Base-by-base conservation (phyloP, 2,113 vertebrate species). In the Mugil cephalus region DNA sequence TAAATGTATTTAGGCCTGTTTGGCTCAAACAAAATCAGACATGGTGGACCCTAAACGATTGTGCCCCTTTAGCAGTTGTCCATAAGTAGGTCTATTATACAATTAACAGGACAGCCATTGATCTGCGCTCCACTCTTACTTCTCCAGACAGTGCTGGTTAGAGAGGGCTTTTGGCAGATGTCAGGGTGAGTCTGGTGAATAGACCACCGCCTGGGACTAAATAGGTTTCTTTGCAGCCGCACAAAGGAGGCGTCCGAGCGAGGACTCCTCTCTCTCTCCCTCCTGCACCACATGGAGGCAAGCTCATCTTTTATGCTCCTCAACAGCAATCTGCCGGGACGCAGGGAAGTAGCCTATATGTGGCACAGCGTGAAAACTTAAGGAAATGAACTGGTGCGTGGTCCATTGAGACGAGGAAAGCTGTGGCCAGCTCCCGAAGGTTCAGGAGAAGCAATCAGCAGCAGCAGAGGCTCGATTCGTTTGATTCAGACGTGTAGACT, bases 1-100 rank as follows among this genome's bases (percentile, higher is more conserved):
- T 97, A 95, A 96, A 95, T 94, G 94, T 95, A 95, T 96, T 96
- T 95, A 91, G 91, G 78, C 82, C 79, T 80, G 95, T 96, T 95
- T 94, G 94, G 82, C 89, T 94, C 80, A 80, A 95, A 95, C 95
- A 94, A 93, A 95, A 94, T 93, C 93, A 90, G 86, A 88, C 76
- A 67, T 88, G 82, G 75, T 82, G 42, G 83, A 91, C 75, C 74
- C 77, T 91, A 90, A 89, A 92, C 87, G 78, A 86, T 85, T 88
- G 77, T 86, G 85, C 87, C 84, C 85, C 84, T 86, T 84, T 88
- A 91, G 88, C 59, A 78, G 78, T 45, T 72, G 74, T 86, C 89
- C 87, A 87, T 89, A 80, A 87, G 87, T 84, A 87, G 88, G 87
- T 87, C 82, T 90, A 90, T 91, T 90, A 86, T 87, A 86, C 81